Conservation (phyloP, 1,140 invertebrate species). For the Bombus soroeensis region DNA sequence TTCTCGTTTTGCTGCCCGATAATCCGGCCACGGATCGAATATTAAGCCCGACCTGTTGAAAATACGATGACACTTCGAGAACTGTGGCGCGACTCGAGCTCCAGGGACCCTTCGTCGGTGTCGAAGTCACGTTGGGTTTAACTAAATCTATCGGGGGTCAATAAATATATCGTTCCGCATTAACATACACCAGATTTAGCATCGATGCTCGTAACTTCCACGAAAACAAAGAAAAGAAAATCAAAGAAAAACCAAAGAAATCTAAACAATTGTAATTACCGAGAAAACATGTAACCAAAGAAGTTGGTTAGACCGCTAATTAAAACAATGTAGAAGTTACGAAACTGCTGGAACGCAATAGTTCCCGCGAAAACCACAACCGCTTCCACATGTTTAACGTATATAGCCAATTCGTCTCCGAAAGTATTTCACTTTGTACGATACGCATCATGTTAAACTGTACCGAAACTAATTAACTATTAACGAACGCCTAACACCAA, state of each 20-base stretch:
- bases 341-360: neutral
- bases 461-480: neutral
- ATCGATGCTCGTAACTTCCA: neutral
- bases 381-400: neutral
- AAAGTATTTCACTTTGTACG: neutral
- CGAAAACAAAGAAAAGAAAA: neutral
- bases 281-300: neutral
- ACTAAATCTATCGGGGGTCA: neutral
- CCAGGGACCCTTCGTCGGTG: no score
- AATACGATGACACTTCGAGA: slow-evolving; percentile 37
- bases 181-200: neutral
- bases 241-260: neutral
- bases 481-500: neutral
- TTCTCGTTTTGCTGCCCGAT: slow-evolving; percentile 26
- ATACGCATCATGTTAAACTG: neutral
- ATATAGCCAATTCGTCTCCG: neutral
- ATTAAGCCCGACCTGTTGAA: slow-evolving; percentile 58
- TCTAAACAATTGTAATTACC: neutral
- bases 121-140: neutral
- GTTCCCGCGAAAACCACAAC: neutral
- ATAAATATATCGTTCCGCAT: neutral
- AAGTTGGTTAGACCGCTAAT: neutral
- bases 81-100: neutral
- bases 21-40: slow-evolving; percentile 57
- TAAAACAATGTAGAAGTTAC: neutral